Base-by-base conservation (phyloP, 2,888 invertebrate genomes). In the Lasius platythorax region DNA sequence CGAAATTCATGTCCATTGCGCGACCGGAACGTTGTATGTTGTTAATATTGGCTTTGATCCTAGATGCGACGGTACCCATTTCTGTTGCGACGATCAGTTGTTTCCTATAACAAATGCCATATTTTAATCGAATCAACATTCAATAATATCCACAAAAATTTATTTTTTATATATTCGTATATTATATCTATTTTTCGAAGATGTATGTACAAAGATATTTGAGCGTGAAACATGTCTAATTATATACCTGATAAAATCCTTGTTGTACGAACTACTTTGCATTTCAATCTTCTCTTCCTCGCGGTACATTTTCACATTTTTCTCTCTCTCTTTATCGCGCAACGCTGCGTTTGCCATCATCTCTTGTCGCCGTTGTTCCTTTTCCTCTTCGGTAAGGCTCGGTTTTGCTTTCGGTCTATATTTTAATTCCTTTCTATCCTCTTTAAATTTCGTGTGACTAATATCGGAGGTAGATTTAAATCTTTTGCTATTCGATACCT, bases 1-100 rank as follows among this genome's bases (percentile, higher is more conserved):
- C 98, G 95, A 99, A 99, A 95, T 98, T 97, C 85, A 96, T 96
- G 91, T 98, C 97, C 98, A 99, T 98, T 73, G 98, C 97, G 37
- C 96, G 95, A 30, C 96, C 96, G 4, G 97, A 97, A 83, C 98
- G 96, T 94, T 99, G 99, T 88, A 99, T 98, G 92, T 98, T 98
- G 94, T 99, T 98, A 64, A 98, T 96, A 94, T 98, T 99, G 18
- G 99, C 96, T 93, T 97, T 98, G 73, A 99, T 97, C 89, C 99
- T 96, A 87, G 97, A 97, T 93, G 98, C 98, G 0, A 99, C 97
- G 12, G 97, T 97, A 81, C 97, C 96, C 33, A 96, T 96, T 88
- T 96, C 96, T 0, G 97, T 96, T 76, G 96, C 96, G 85, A 96
- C 95, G 0, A 97, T 95, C 87, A 97, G 95, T 94, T 98, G 96